Evolutionary conservation across 2,113 vertebrate genomes (phyloP).

Genomic region (Zapornia atra): DNA sequence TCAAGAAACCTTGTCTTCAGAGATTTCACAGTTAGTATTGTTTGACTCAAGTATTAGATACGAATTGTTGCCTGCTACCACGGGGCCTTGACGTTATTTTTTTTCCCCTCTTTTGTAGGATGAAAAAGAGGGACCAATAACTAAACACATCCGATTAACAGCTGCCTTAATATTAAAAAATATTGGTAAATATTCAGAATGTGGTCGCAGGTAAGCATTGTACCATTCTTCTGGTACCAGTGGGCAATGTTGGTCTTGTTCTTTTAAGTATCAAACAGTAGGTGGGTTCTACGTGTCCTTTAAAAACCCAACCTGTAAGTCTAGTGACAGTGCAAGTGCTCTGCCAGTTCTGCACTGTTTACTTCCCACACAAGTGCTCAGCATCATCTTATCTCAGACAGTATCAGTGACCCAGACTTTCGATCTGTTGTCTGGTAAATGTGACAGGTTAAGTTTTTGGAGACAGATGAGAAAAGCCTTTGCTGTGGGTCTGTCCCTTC

Average conservation of each 20-base stretch:
- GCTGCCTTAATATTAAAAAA: constrained; percentile 99
- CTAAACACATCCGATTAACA: constrained; percentile 99
- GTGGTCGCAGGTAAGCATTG: constrained; percentile 93
- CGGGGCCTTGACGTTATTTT: background rate
- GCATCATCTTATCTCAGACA: background rate
- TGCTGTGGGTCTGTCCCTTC: background rate
- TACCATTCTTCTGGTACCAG: background rate
- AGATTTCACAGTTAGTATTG: constrained; percentile 94
- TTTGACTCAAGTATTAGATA: background rate
- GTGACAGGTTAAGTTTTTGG: background rate
- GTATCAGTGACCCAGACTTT: background rate
- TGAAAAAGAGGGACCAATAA: constrained; percentile 99
- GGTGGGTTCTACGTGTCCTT: background rate
- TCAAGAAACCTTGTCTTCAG: constrained; percentile 98
- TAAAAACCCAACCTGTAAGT: background rate
- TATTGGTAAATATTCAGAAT: constrained; percentile 99
- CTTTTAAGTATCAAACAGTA: background rate
- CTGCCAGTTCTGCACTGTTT: background rate
- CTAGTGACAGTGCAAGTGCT: background rate
- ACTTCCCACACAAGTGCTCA: background rate
- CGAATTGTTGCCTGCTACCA: background rate
- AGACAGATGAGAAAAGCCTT: background rate
- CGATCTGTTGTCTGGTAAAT: background rate
- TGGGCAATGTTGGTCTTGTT: background rate
- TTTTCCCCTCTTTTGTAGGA: constrained; percentile 79